Evolutionary conservation across 1,140 invertebrate genomes (phyloP), one percentile per base, ranked within the genome.

Genomic region (Drosophila funebris): DNA sequence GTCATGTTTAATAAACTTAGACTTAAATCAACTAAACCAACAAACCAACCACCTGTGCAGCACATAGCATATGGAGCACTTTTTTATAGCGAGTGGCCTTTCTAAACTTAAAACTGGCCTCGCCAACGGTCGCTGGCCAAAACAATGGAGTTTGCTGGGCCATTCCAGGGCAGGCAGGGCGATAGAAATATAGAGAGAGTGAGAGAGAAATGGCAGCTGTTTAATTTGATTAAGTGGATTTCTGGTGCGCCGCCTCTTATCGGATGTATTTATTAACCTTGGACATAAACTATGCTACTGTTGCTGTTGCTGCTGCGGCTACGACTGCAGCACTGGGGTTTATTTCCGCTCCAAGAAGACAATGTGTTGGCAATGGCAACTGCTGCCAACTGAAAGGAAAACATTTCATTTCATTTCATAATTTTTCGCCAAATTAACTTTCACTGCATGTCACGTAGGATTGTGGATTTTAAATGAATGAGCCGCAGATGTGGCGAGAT

Each of bases 361-460:
- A 73, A 68, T 73, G 54, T 64, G 62, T 4, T 46, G 58, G 44
- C 77, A 76, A 80, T 75, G 76, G 60, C 71, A 58, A 56, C 61
- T 50, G 76, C 73, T 61, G 24, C 64, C 76, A 76, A 43, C 73
- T 82, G 72, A 84, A 84, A 85, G 78, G 74, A 87, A 85, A 87
- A 76, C 53, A 84, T 60, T 60, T 60, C 78, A 87, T 81, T 87
- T 77, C 77, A 85, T 78, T 78, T 78, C 76, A 78, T 85, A 85
- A 85, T 87, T 88, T 85, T 78, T 88, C 71, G 58, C 70, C 66
- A 85, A 85, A 85, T 88, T 85, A 88, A 85, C 82, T 85, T 85
- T 85, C 82, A 85, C 82, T 77, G 20, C 78, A 82, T 74, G 83
- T 87, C 83, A 82, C 70, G 54, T 78, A 78, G 78, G 81, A 83